A percentile compares a stretch with the other conserved stretches of the same genome.
Evolutionary conservation across 1,140 invertebrate species (phyloP).

Genomic region (Phenacoccus solenopsis): DNA sequence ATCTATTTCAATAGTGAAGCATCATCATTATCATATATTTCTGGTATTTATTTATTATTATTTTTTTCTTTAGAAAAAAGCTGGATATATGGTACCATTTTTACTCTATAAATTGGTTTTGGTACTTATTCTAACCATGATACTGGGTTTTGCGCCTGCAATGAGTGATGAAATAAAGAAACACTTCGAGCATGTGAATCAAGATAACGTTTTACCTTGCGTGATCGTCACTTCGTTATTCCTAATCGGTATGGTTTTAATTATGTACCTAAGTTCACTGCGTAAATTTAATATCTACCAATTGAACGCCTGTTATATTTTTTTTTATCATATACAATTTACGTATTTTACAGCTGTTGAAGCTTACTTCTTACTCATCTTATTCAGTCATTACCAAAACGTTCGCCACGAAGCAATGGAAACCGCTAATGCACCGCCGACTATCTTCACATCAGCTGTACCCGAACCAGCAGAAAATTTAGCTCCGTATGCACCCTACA

Average conservation of each 20-base stretch:
- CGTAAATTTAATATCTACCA: no score
- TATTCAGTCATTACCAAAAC: conserved; percentile 2
- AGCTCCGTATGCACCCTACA: neutral
- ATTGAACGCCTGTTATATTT: no score
- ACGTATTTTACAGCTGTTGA: neutral
- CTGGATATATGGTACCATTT: neutral
- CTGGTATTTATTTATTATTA: no score
- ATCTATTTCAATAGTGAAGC: no score
- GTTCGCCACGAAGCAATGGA: neutral
- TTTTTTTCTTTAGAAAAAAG: conserved; percentile 8
- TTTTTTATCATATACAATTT: no score
- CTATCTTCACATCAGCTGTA: neutral
- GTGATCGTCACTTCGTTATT: neutral
- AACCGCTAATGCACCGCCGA: neutral
- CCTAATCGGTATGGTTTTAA: neutral
- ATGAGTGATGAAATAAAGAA: neutral
- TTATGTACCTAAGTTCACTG: no score
- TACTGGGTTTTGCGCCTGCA: neutral
- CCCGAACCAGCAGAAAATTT: neutral
- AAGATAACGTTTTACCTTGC: neutral
- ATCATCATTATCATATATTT: no score
- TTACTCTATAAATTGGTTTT: neutral
- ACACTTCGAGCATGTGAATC: neutral
- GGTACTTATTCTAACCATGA: neutral
- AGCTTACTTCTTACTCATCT: neutral